A percentile compares a stretch with the other conserved stretches of the same genome.
These are phyloP conservation scores for Saguinus imperator DNA, from an alignment of 2,113 vertebrate species.

Conservation along the genomic window DNA sequence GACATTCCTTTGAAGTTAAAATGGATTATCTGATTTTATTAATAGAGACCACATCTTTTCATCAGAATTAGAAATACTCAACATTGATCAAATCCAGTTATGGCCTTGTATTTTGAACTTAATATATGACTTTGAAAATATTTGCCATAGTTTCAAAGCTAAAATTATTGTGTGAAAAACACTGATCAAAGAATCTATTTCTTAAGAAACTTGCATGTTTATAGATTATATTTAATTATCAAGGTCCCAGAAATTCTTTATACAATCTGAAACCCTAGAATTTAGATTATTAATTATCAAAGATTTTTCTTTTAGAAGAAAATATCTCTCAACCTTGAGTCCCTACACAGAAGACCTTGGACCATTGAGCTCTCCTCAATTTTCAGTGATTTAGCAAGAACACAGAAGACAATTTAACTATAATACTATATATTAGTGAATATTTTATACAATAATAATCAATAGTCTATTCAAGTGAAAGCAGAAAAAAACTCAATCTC, in stretches of 20 bases:
- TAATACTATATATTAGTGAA: neutral
- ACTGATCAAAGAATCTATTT: neutral
- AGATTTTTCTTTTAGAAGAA: neutral
- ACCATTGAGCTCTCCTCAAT: neutral
- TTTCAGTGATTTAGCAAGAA: neutral
- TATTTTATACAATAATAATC: neutral
- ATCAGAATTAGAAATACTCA: neutral
- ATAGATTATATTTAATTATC: neutral
- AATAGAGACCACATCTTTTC: neutral
- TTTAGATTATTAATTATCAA: neutral
- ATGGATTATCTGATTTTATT: neutral
- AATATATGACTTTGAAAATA: neutral
- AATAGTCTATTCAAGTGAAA: neutral
- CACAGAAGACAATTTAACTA: neutral
- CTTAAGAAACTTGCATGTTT: neutral
- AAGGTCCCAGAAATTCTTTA: neutral
- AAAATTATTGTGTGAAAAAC: neutral
- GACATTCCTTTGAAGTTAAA: slow-evolving; percentile 39
- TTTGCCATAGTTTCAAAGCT: neutral
- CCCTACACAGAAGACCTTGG: neutral
- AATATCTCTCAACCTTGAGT: neutral
- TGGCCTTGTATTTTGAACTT: neutral
- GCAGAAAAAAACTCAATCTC: neutral
- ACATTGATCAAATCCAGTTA: neutral
- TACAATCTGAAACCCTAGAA: neutral